Evolutionary conservation across 2,113 vertebrate species (phyloP), one percentile per base, ranked within the genome.

Genomic region (Ondatra zibethicus): DNA sequence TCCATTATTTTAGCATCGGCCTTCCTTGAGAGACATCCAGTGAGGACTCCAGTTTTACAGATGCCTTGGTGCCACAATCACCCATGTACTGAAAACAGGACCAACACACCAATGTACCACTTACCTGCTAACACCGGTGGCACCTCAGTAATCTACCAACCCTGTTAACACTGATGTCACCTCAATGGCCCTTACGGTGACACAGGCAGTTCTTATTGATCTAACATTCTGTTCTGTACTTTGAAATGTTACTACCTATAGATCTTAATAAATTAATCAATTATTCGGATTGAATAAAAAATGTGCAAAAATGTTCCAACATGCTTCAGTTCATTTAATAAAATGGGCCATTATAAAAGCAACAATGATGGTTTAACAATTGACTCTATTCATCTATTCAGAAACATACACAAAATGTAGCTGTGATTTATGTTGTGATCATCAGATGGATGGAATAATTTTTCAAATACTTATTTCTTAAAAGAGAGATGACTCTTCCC

Each of bases 381-480:
- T 29, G 55, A 65, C 31, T 92, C 76, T 86, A 52, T 45, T 80
- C 66, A 93, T 68, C 88, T 92, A 90, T 96, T 84, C 93, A 94
- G 52, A 55, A 25, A 82, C 50, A 68, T 13, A 78, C 36, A 82
- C 50, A 78, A 78, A 89, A 87, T 65, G 2, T 29, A 96, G 42
- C 6, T 91, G 45, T 80, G 73, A 63, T 93, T 88, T n/a, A 55
- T 66, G 58, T 66, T 82, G 25, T 86, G 36, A 87, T 92, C 82
- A 86, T 47, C 3, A 5, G 25, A 82, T 68, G 9, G 25, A 82
- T 68, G 58, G 2, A 68, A 55, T 89, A 89, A 87, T 89, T 72
- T 96, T 91, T 78, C 39, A 93, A 94, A 92, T 85, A 92, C 25
- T 70, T 87, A 42, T 65, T 95, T 88, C n/a, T 93, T 92, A 96